Conservation (phyloP, 2,797 vertebrate species). For the Brotula barbata region DNA sequence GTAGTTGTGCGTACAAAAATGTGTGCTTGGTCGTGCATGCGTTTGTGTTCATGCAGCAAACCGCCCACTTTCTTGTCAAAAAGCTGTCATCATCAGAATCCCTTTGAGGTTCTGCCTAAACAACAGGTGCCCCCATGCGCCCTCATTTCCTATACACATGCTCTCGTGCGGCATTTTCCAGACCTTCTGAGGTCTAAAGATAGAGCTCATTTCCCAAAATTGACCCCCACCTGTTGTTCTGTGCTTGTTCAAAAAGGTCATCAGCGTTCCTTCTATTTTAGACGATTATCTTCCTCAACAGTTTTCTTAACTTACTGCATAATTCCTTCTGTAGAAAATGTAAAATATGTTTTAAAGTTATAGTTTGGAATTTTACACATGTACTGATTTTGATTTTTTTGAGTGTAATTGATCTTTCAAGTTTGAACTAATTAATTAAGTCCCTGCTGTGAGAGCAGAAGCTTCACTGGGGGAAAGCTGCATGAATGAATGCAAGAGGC, state of each 20-base stretch:
- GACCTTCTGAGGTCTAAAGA: constrained; percentile 69
- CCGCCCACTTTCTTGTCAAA: constrained; percentile 69
- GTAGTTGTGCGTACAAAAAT: constrained; percentile 7
- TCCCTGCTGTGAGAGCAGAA: too few species aligned
- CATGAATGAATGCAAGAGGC: too few species aligned
- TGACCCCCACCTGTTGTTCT: constrained; percentile 55
- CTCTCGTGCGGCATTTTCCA: constrained; percentile 43
- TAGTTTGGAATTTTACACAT: too few species aligned
- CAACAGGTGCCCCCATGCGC: constrained; percentile 67
- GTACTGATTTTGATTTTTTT: too few species aligned
- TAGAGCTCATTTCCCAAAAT: constrained; percentile 53
- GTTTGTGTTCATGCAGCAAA: constrained; percentile 51
- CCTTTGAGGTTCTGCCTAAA: constrained; percentile 76
- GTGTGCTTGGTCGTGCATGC: constrained; percentile 18
- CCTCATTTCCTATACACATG: constrained; percentile 59
- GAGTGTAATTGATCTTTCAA: too few species aligned
- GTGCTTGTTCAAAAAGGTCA: constrained; percentile 44
- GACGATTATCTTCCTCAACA: constrained; percentile 19
- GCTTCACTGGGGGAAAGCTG: too few species aligned
- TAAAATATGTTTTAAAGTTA: too few species aligned
- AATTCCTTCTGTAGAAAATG: not conserved
- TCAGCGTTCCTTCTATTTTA: constrained; percentile 24
- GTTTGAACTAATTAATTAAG: too few species aligned
- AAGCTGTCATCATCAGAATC: constrained; percentile 74
- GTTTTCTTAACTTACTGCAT: constrained; percentile 9